Conservation (phyloP, 2,113 vertebrate species). For the Lepisosteus oculatus region DNA sequence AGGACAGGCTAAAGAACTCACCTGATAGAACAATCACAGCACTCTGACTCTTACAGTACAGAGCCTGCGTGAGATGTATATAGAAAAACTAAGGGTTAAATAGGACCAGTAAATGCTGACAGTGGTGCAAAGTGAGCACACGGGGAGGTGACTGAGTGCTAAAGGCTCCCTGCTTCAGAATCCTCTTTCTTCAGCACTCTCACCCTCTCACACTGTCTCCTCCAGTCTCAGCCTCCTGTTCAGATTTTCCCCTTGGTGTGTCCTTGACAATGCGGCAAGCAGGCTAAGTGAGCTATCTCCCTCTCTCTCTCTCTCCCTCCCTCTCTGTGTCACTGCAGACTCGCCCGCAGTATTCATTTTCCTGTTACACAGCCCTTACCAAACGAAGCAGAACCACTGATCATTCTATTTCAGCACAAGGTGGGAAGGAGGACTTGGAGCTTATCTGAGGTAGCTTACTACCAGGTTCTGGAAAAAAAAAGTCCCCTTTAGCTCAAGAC, state of each 20-base stretch:
- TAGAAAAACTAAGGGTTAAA: too few relatives aligned
- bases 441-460: background rate
- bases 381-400: too few relatives aligned
- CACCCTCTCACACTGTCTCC: constrained; percentile 31
- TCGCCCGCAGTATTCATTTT: too few relatives aligned
- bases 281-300: constrained; percentile 21
- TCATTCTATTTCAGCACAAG: background rate
- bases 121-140: background rate
- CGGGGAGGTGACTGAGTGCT: background rate
- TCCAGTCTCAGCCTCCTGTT: too few relatives aligned
- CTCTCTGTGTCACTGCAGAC: constrained; percentile 18
- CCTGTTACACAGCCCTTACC: too few relatives aligned
- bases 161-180: background rate
- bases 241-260: constrained; percentile 62
- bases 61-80: too few relatives aligned
- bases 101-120: background rate
- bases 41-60: too few relatives aligned
- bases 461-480: too few relatives aligned
- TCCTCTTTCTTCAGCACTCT: constrained; percentile 10
- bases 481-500: too few relatives aligned
- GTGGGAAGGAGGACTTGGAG: background rate
- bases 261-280: constrained; percentile 79
- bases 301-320: constrained; percentile 57
- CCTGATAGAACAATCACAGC: too few relatives aligned
- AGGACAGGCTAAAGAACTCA: too few relatives aligned